Base-by-base conservation (phyloP, 2,113 vertebrate species). In the Equus quagga region DNA sequence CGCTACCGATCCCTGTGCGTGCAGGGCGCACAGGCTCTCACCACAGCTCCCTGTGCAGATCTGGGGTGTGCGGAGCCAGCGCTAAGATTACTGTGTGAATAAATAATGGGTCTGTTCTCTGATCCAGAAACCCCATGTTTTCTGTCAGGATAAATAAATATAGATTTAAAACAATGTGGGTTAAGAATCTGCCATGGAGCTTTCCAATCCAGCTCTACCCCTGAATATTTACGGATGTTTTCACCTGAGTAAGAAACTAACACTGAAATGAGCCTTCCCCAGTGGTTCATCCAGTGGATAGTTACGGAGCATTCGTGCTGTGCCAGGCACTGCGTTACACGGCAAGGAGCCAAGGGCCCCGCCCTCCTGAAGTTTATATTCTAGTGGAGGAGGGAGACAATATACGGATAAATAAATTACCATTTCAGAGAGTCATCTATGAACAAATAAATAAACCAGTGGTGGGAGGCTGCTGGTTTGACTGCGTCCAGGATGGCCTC, bases 301-400 rank as follows among this genome's bases (percentile, higher is more conserved):
- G 11, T 33, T 6, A 8, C 0, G 6, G 7, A n/a, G 46, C 17
- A 4, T 26, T 2, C 0, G 2, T 13, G 9, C 67, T 0, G 2
- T 10, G 60, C 89, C 10, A 1, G 54, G 24, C 19, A 14, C 11
- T 4, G 56, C 3, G 26, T 0, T 15, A 23, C 8, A 2, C 0
- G 1, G 65, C 44, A 4, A 36, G n/a, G 23, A 15, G 51, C 46
- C 75, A 7, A n/a, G 73, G 36, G 44, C 23, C 15, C 62, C 8
- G 54, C 8, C 44, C 51, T 31, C 88, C n/a, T 28, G 44, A 8
- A 2, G 23, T 3, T n/a, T 28, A 31, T 2, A 8, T 51, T 65
- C 56, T 51, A 6, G 82, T 1, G 0, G 15, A 51, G 5, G 26
- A 36, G n/a, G 49, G 23, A 26, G 36, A 17, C 2, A 1, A 21